A percentile compares a stretch with the other conserved stretches of the same genome.
phyloP scores from a whole-genome alignment of 2,888 invertebrate genomes.

The Eupithecia inturbata region DNA sequence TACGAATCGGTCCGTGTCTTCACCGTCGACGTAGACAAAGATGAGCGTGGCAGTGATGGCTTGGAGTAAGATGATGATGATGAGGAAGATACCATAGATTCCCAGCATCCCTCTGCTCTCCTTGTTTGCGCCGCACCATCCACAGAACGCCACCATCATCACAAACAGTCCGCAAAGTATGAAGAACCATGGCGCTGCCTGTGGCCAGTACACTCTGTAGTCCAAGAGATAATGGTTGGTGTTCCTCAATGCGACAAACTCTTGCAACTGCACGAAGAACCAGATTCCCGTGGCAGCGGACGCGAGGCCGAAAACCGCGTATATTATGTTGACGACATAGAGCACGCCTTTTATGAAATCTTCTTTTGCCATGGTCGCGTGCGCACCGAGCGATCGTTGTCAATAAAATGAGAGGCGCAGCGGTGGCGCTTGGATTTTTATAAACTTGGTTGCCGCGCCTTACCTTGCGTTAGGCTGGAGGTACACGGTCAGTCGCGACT shows the following conservation, averaged over 20 bases:
- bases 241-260: slow-evolving; percentile 75
- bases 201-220: slow-evolving; percentile 80
- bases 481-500: slow-evolving; percentile 44
- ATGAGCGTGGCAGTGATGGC: slow-evolving; percentile 71
- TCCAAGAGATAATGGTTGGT: slow-evolving; percentile 78
- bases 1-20: slow-evolving; percentile 75
- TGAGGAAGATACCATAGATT: slow-evolving; percentile 70
- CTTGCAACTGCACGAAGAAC: slow-evolving; percentile 79
- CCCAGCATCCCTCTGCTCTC: slow-evolving; percentile 76
- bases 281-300: slow-evolving; percentile 78
- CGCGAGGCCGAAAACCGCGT: slow-evolving; percentile 75
- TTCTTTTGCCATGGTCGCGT: slow-evolving; percentile 72
- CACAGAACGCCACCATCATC: slow-evolving; percentile 75
- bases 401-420: slow-evolving; percentile 72
- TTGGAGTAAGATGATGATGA: slow-evolving; percentile 70
- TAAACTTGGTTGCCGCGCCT: slow-evolving; percentile 65
- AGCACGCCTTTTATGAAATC: slow-evolving; percentile 73
- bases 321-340: slow-evolving; percentile 74
- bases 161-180: slow-evolving; percentile 72
- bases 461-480: slow-evolving; percentile 40
- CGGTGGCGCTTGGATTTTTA: slow-evolving; percentile 69
- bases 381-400: slow-evolving; percentile 62
- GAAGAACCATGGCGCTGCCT: slow-evolving; percentile 80
- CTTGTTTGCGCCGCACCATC: slow-evolving; percentile 73
- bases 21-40: slow-evolving; percentile 79